A percentile compares a stretch with the other conserved stretches of the same genome.
These are phyloP conservation scores for Nemotelus nigrinus DNA, from an alignment of 2,888 invertebrate species.

Conservation along the genomic window DNA sequence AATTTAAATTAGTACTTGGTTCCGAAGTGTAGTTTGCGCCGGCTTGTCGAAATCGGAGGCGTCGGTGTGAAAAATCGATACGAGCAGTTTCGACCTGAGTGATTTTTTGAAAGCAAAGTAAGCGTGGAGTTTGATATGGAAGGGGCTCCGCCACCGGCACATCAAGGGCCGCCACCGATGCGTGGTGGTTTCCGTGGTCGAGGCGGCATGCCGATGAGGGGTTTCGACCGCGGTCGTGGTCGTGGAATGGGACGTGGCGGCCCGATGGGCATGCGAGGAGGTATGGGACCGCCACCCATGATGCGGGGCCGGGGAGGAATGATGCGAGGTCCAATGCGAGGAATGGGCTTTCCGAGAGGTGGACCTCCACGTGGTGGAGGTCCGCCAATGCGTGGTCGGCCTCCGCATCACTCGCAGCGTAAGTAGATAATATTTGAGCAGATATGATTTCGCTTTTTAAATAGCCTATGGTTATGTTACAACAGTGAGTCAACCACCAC, in stretches of 20 bases:
- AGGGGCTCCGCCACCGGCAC: constrained; percentile 55
- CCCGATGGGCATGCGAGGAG: constrained; percentile 61
- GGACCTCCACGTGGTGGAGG: constrained; percentile 52
- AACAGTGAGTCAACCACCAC: constrained; percentile 45
- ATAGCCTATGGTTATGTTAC: constrained; percentile 28
- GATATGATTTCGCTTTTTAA: background rate
- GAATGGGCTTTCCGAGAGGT: constrained; percentile 57
- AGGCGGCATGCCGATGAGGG: constrained; percentile 61
- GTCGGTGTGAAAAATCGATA: constrained; percentile 36
- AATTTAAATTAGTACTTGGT: background rate
- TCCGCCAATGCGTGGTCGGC: constrained; percentile 57
- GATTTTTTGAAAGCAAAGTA: constrained; percentile 9
- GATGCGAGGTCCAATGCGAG: constrained; percentile 54
- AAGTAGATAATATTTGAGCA: constrained; percentile 53
- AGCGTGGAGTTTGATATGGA: constrained; percentile 55
- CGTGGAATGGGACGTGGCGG: constrained; percentile 64
- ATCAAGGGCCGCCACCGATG: constrained; percentile 54
- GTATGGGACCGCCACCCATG: constrained; percentile 60
- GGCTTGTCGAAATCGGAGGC: constrained; percentile 38
- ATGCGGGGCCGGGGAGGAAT: constrained; percentile 56
- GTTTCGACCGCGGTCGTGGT: constrained; percentile 63
- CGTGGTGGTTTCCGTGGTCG: constrained; percentile 62
- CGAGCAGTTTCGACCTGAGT: background rate
- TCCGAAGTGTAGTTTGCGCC: constrained; percentile 18
- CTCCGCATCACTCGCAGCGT: constrained; percentile 62